Base-by-base conservation (phyloP, 2,113 vertebrate genomes). In the Tangachromis dhanisi region DNA sequence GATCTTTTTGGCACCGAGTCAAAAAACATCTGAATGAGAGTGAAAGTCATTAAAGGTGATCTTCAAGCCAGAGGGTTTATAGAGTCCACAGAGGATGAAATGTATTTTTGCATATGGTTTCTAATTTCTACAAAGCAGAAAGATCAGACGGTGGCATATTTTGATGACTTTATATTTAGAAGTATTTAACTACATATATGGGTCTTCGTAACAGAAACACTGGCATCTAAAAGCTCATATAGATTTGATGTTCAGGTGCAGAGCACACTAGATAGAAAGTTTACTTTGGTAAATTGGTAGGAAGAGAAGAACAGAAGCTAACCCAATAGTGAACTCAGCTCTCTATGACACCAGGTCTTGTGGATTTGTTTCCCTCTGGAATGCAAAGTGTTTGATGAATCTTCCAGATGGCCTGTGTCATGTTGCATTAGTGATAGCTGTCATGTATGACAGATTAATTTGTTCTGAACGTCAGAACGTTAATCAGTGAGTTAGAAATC, bases 41-140 rank as follows among this genome's bases (percentile, higher is more conserved):
- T n/a, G 33, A 86, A 89, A 83, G 55, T 83, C 91, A 83, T 88
- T 57, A 83, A 83, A 84, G 57, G 80, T 87, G 81, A 81, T 83
- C 83, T 40, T 71, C 38, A 49, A 51, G 24, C 12, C 40, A 66
- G 87, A 21, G 47, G 12, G 26, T 82, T 26, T 19, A 12, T 21
- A 33, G 51, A 31, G 42, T 76, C 21, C 24, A 78, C 26, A 33
- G 16, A n/a, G 26, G 45, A 78, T 33, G 21, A 35, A 76, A 14
- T 78, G 8, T 9, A 2, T 51, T 73, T 59, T 57, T 47, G 13
- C n/a, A 66, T 7, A 29, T 53, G 17, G 63, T 78, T 7, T 49
- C 16, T 78, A 31, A 49, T 49, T 40, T 40, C 63, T 40, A 38
- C 61, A 73, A 47, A 73, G 14, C 40, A 73, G 21, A 73, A 73